Conservation (phyloP, 2,113 vertebrate genomes). For the Gambusia affinis region DNA sequence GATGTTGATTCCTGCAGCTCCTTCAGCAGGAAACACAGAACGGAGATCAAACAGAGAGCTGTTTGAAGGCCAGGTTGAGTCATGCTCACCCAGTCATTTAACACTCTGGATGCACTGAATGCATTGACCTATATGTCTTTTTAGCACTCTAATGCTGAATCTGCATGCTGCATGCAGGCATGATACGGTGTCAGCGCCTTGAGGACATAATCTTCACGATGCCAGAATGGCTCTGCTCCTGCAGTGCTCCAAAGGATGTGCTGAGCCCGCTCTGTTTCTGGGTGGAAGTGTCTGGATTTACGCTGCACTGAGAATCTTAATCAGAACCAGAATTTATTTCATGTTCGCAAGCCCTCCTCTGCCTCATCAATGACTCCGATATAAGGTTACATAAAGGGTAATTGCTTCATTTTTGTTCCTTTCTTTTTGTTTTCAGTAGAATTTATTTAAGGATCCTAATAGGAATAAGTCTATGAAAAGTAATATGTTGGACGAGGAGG, state of each 20-base stretch:
- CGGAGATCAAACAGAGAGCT: not conserved
- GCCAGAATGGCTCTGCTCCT: not conserved
- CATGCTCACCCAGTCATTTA: not conserved
- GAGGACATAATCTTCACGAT: not conserved
- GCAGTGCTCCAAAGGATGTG: not conserved
- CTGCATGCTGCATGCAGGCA: not conserved
- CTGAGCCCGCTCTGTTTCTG: not conserved
- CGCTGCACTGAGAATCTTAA: too few species aligned
- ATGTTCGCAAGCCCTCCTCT: not conserved
- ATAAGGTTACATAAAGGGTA: too few species aligned
- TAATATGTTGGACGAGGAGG: too few species aligned
- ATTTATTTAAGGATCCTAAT: too few species aligned
- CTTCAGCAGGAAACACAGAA: not conserved
- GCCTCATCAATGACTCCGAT: not conserved
- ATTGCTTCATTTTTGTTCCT: too few species aligned
- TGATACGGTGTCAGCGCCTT: not conserved
- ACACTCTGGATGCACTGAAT: not conserved
- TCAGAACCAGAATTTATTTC: not conserved
- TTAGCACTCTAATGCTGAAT: not conserved
- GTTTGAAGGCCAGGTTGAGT: not conserved
- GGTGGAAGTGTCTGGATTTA: not conserved
- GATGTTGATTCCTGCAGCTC: constrained; percentile 39
- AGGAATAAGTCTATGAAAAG: too few species aligned
- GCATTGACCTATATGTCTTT: not conserved
- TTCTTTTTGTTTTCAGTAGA: too few species aligned